phyloP scores from a whole-genome alignment of 2,113 vertebrate species.

The Clinocottus analis region DNA sequence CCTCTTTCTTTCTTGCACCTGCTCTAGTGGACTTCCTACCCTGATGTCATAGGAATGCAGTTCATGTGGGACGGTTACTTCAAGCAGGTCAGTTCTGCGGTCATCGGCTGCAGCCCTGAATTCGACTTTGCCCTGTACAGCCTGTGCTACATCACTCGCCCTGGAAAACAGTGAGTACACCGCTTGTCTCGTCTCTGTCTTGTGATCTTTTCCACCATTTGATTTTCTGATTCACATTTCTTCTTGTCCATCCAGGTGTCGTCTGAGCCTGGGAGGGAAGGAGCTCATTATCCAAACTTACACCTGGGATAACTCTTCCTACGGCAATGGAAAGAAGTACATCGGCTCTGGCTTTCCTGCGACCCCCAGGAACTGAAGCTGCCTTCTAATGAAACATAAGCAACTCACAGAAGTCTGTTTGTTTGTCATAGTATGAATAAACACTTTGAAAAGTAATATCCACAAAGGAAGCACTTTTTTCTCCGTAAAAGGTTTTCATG shows the following conservation, averaged over 20 bases:
- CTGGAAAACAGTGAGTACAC: slow-evolving; percentile 88
- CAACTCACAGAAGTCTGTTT: neutral
- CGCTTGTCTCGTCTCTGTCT: too few species aligned
- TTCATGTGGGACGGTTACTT: slow-evolving; percentile 93
- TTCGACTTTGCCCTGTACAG: slow-evolving; percentile 93
- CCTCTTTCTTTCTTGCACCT: slow-evolving; percentile 5
- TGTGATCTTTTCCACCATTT: neutral
- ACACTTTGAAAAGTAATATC: slow-evolving; percentile 13
- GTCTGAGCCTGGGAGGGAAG: slow-evolving; percentile 88
- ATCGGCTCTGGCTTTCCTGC: slow-evolving; percentile 90
- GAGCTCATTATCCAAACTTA: slow-evolving; percentile 89
- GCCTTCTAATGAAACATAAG: neutral
- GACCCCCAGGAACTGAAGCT: slow-evolving; percentile 62
- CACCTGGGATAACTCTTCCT: slow-evolving; percentile 89
- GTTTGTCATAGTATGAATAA: neutral
- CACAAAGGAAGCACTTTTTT: neutral
- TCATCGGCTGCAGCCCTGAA: slow-evolving; percentile 95
- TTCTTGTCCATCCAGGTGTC: slow-evolving; percentile 81
- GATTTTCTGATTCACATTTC: neutral
- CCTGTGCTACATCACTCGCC: slow-evolving; percentile 91
- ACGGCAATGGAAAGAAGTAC: slow-evolving; percentile 87
- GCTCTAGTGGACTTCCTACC: slow-evolving; percentile 88
- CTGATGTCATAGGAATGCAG: slow-evolving; percentile 92
- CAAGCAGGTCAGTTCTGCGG: slow-evolving; percentile 91
- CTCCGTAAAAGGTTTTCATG: neutral